Percentiles rank a stretch among this genome's conserved stretches.
Evolutionary conservation across 2,113 vertebrate species (phyloP).

Genomic region (Lonchura striata): DNA sequence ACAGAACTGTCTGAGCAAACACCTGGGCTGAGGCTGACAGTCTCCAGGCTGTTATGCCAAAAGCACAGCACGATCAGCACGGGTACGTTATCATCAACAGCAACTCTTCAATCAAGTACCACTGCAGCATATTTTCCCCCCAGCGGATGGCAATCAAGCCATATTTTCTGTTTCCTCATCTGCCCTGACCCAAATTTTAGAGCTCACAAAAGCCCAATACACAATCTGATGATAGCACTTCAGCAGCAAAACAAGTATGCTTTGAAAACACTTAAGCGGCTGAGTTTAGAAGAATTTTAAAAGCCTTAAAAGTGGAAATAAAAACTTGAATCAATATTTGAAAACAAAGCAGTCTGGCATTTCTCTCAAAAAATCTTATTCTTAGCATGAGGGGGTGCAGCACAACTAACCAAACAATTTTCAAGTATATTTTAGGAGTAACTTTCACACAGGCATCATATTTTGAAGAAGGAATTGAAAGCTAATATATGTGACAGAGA

Average conservation of each 20-base stretch:
- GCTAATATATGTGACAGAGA: not conserved
- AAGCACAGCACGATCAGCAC: not conserved
- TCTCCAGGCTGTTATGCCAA: not conserved
- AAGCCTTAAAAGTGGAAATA: not conserved
- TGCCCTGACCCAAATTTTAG: not conserved
- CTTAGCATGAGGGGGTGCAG: not conserved
- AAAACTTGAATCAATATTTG: not conserved
- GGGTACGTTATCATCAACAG: fast-evolving
- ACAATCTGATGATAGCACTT: not conserved
- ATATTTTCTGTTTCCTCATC: not conserved
- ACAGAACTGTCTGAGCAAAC: not conserved
- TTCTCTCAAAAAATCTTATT: not conserved
- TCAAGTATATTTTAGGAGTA: not conserved
- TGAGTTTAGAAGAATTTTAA: not conserved
- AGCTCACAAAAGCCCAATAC: not conserved
- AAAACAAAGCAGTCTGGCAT: not conserved
- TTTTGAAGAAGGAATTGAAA: not conserved
- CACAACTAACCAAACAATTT: not conserved
- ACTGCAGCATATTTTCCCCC: not conserved
- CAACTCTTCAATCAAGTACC: not conserved
- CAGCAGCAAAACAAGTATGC: not conserved
- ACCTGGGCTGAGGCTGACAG: not conserved
- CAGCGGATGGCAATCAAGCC: not conserved
- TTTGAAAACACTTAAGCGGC: not conserved
- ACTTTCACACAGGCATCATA: not conserved